These are phyloP conservation scores for Dynastes tityus DNA, from an alignment of 2,888 invertebrate species.

Conservation along the genomic window DNA sequence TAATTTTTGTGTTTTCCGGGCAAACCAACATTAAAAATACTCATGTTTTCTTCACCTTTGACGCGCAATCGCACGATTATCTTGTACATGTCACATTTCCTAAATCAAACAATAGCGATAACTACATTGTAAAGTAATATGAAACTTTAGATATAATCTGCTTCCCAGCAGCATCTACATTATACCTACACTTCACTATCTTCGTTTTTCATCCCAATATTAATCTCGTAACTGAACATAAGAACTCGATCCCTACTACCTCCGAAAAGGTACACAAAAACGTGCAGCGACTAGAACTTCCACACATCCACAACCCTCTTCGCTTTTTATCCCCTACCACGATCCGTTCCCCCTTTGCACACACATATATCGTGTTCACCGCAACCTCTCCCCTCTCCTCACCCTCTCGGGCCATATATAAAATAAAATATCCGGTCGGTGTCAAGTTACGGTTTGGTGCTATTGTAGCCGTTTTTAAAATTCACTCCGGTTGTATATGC, in stretches of 20 bases:
- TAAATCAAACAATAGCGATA: not conserved
- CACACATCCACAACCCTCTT: slow-evolving; percentile 18
- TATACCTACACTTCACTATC: not conserved
- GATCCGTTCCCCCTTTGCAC: slow-evolving; percentile 16
- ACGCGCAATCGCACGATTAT: not conserved
- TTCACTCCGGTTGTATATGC: slow-evolving; percentile 10
- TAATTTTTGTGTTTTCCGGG: no score
- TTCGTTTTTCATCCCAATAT: slow-evolving; percentile 15
- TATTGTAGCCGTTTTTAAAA: slow-evolving; percentile 53
- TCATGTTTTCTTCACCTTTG: not conserved
- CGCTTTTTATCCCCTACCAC: slow-evolving; percentile 20
- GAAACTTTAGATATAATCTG: slow-evolving; percentile 14
- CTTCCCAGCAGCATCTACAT: slow-evolving; percentile 18
- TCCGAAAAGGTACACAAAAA: slow-evolving; percentile 35
- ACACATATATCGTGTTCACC: slow-evolving; percentile 36
- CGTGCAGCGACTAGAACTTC: slow-evolving; percentile 2
- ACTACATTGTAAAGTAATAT: slow-evolving; percentile 17
- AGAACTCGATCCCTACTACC: slow-evolving; percentile 20
- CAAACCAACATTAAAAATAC: no score
- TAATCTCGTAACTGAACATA: slow-evolving; percentile 25
- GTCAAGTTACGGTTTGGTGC: slow-evolving; percentile 56
- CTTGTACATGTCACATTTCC: not conserved
- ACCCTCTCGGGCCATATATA: slow-evolving; percentile 44
- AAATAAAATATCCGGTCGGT: slow-evolving; percentile 59
- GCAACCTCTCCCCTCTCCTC: not conserved